These are phyloP conservation scores for Pharmacophagus antenor DNA, from an alignment of 2,888 invertebrate species.

Conservation along the genomic window DNA sequence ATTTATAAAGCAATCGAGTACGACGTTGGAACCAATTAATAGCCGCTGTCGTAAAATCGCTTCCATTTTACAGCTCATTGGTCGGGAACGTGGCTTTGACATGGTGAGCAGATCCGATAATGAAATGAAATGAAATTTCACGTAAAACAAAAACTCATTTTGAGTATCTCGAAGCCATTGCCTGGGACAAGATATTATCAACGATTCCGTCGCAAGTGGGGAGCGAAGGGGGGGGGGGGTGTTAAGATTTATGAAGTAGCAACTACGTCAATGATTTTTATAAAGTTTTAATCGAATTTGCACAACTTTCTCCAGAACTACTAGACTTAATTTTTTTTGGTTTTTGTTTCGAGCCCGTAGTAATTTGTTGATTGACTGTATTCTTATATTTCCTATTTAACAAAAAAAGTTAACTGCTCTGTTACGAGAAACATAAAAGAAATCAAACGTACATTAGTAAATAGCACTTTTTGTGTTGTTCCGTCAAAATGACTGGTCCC, in stretches of 20 bases:
- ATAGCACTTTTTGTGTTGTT: too few species aligned
- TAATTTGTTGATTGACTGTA: too few species aligned
- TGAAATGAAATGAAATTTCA: slow-evolving; percentile 19
- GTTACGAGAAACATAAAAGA: too few species aligned
- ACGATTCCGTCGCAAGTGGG: slow-evolving; percentile 1
- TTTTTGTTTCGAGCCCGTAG: too few species aligned
- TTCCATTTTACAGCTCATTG: slow-evolving; percentile 35
- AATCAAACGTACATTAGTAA: too few species aligned
- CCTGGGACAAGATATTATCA: slow-evolving; percentile 17
- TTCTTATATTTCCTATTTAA: too few species aligned
- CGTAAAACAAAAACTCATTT: slow-evolving; percentile 9
- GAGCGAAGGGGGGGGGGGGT: neutral
- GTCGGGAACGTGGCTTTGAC: slow-evolving; percentile 27
- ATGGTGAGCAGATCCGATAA: slow-evolving; percentile 11
- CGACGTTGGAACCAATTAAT: slow-evolving; percentile 31
- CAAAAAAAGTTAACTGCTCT: too few species aligned
- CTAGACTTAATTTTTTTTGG: too few species aligned
- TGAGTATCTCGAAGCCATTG: neutral
- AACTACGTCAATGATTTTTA: slow-evolving; percentile 7
- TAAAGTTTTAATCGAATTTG: neutral
- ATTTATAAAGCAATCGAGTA: slow-evolving; percentile 25
- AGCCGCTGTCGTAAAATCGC: slow-evolving; percentile 25
- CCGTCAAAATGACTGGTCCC: too few species aligned
- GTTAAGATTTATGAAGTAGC: slow-evolving; percentile 3
- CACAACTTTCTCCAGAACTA: neutral